Evolutionary conservation across 2,888 invertebrate species (phyloP).

Genomic region (Lepidocyrtinus sp.): DNA sequence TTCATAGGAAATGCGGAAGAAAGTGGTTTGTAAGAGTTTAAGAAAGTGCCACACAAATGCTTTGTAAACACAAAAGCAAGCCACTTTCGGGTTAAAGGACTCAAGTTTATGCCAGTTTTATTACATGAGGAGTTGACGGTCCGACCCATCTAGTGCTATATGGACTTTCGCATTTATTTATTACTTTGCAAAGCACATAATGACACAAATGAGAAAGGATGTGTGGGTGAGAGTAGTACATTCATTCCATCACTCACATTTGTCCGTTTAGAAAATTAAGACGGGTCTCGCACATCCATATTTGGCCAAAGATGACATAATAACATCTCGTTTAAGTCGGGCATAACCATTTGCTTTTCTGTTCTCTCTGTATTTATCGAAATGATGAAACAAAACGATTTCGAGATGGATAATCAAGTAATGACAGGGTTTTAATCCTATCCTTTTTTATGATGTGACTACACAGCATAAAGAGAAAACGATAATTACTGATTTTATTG

Average conservation of each 20-base stretch:
- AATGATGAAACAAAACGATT: neutral
- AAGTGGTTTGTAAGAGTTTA: too few relatives aligned
- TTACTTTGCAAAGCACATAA: neutral
- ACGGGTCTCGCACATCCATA: slow-evolving; percentile 24
- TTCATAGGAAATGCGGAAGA: too few relatives aligned
- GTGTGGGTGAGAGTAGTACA: slow-evolving; percentile 33
- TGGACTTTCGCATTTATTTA: slow-evolving; percentile 1
- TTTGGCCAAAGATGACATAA: slow-evolving; percentile 50
- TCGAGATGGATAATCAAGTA: neutral
- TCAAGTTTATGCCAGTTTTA: too few relatives aligned
- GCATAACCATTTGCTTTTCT: neutral
- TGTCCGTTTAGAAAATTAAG: slow-evolving; percentile 18
- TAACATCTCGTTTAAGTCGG: slow-evolving; percentile 44
- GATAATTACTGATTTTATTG: neutral
- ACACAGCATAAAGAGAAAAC: neutral
- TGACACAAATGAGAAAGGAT: neutral
- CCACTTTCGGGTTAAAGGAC: too few relatives aligned
- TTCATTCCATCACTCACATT: neutral
- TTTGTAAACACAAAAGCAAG: too few relatives aligned
- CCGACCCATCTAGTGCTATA: neutral
- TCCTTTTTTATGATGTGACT: neutral
- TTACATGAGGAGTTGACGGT: too few relatives aligned
- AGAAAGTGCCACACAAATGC: too few relatives aligned
- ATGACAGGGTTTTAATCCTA: neutral
- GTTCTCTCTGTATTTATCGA: neutral